Evolutionary conservation across 1,140 invertebrate genomes (phyloP).

Genomic region (Caenorhabditis briggsae): DNA sequence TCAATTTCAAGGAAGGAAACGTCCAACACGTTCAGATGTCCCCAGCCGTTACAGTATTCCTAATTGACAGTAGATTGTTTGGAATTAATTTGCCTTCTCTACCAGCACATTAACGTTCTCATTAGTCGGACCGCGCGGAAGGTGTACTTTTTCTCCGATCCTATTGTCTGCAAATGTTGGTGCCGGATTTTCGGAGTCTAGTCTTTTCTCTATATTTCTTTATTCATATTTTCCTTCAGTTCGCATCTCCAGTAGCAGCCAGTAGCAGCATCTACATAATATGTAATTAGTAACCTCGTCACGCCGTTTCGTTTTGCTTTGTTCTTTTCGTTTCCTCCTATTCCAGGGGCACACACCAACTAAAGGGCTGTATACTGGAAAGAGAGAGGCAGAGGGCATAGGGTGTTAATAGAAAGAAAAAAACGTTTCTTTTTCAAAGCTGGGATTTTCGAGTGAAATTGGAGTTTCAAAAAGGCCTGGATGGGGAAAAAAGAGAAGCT

Average conservation of each 20-base stretch:
- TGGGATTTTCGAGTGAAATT: slow-evolving; percentile 19
- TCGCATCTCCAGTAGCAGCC: neutral
- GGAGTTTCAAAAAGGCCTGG: slow-evolving; percentile 6
- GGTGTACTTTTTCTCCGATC: slow-evolving; percentile 4
- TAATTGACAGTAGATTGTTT: neutral
- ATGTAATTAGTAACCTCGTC: slow-evolving; percentile 50
- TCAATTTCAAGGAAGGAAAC: too few relatives aligned
- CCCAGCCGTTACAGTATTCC: neutral
- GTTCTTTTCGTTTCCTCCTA: slow-evolving; percentile 33
- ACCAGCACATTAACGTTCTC: neutral
- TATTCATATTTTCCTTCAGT: neutral
- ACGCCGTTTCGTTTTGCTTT: slow-evolving; percentile 51
- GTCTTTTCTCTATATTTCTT: slow-evolving; percentile 2
- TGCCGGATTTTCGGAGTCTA: slow-evolving; percentile 28
- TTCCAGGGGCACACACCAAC: slow-evolving; percentile 3
- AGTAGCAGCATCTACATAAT: slow-evolving; percentile 11
- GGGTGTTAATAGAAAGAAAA: neutral
- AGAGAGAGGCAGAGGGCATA: neutral
- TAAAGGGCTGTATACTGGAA: neutral
- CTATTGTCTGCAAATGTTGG: slow-evolving; percentile 37
- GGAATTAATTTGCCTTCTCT: neutral
- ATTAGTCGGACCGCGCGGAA: slow-evolving; percentile 20
- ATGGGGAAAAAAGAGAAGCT: neutral
- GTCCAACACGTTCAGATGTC: too few relatives aligned
- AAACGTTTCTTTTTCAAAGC: slow-evolving; percentile 9